These are phyloP conservation scores for Antigone vipio DNA, from an alignment of 2,113 vertebrate species.

Conservation along the genomic window DNA sequence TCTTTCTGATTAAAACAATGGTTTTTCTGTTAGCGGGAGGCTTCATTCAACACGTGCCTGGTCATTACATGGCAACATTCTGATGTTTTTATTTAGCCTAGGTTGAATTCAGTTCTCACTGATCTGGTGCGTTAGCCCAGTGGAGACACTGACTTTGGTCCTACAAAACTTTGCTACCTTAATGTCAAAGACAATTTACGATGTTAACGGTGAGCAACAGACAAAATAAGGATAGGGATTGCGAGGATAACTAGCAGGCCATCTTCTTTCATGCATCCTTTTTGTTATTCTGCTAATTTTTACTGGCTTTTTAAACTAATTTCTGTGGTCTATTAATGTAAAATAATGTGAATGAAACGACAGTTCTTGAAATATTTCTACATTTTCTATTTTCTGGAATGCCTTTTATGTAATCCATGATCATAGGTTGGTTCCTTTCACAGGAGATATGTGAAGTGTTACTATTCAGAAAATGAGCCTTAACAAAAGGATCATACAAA, in stretches of 20 bases:
- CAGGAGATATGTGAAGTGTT: neutral
- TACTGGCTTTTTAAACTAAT: neutral
- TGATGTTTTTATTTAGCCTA: neutral
- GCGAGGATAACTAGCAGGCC: neutral
- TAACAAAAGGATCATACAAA: neutral
- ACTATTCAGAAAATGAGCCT: neutral
- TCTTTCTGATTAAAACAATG: neutral
- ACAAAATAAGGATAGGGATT: neutral
- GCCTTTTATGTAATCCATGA: neutral
- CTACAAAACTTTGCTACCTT: neutral
- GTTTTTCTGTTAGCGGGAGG: neutral
- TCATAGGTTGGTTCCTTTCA: neutral
- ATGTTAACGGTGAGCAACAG: neutral
- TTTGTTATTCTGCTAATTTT: neutral
- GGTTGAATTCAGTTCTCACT: neutral
- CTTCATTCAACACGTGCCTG: neutral
- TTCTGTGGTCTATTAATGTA: neutral
- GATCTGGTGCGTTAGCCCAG: neutral
- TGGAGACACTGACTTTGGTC: neutral
- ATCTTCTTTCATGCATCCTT: neutral
- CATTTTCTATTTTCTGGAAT: neutral
- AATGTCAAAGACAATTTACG: neutral
- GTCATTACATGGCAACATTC: neutral
- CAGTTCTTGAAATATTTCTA: neutral
- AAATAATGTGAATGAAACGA: neutral